These are phyloP conservation scores for Phenacoccus solenopsis DNA, from an alignment of 1,140 invertebrate species.

Conservation along the genomic window DNA sequence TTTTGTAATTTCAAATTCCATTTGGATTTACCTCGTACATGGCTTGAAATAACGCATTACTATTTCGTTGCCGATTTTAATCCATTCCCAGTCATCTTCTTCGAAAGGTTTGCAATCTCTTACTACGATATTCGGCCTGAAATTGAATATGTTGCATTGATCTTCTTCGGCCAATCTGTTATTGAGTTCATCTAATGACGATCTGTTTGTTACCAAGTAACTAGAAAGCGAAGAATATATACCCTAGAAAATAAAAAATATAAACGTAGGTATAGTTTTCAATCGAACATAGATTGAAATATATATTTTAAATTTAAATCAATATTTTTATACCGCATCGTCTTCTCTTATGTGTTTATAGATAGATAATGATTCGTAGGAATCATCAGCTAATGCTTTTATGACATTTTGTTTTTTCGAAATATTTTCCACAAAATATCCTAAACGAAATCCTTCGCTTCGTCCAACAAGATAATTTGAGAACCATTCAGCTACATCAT, in stretches of 20 bases:
- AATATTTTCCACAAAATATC: constrained; percentile 39
- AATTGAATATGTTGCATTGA: constrained; percentile 40
- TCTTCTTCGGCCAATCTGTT: constrained; percentile 25
- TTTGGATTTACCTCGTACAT: constrained; percentile 39
- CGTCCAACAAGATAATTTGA: constrained; percentile 43
- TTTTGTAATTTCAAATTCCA: background rate
- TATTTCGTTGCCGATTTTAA: constrained; percentile 47
- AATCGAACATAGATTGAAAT: constrained; percentile 25
- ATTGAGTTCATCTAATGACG: background rate
- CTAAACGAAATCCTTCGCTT: constrained; percentile 40
- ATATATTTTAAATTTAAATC: constrained; percentile 28
- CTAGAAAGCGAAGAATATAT: background rate
- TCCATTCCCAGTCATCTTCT: constrained; percentile 54
- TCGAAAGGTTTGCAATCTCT: constrained; percentile 45
- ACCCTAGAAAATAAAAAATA: constrained; percentile 20
- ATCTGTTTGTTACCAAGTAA: background rate
- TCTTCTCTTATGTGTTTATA: constrained; percentile 26
- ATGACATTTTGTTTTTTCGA: background rate
- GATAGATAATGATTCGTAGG: constrained; percentile 31
- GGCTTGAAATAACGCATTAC: constrained; percentile 49
- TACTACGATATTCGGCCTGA: constrained; percentile 54
- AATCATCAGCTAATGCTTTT: background rate
- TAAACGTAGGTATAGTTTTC: background rate
- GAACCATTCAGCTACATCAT: constrained; percentile 45
- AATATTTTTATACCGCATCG: constrained; percentile 19